Evolutionary conservation across 2,113 vertebrate genomes (phyloP), one percentile per base, ranked within the genome.

Genomic region (Limnothrissa miodon): DNA sequence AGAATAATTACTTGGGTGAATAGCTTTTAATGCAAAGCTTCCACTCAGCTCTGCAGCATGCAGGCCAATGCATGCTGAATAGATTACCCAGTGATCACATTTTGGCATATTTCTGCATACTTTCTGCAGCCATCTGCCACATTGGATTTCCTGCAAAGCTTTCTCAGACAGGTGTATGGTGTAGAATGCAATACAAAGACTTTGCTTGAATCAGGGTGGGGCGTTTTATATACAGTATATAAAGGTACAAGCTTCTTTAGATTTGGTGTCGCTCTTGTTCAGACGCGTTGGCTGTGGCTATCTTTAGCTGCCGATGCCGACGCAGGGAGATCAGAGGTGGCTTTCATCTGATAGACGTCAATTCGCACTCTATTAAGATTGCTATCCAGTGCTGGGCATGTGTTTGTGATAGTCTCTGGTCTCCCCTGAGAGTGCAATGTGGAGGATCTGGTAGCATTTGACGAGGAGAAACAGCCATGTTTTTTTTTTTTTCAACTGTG

Each of bases 1-100:
- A 74, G 66, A 74, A 39, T 79, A 51, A 86, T 80, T 82, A 79
- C 79, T 70, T 48, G 66, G 70, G 11, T 78, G 66, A 82, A 66
- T 23, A 19, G 80, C 21, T 33, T 74, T 45, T 53, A 51, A 83
- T 48, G 44, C 62, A 79, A 25, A 74, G 56, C 45, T 81, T 46
- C 78, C 19, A 74, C 66, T 5, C 29, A 74, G 19, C 79, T 45
- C 23, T 78, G 80, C 83, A 45, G 80, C 39, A 19, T 66, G 70
- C 78, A 81, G 59, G 45, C 80, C 46, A 83, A 19, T 79, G 39
- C 45, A 83, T 39, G 39, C n/a, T 86, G 51, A 82, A 53, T 45
- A 81, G 79, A 85, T 85, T 85, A 80, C 80, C 33, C 33, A 29
- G 33, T 13, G 9, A 74, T 74, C 66, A 74, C 66, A 17, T 11